Evolutionary conservation across 2,113 vertebrate genomes (phyloP).

Genomic region (Progne subis): DNA sequence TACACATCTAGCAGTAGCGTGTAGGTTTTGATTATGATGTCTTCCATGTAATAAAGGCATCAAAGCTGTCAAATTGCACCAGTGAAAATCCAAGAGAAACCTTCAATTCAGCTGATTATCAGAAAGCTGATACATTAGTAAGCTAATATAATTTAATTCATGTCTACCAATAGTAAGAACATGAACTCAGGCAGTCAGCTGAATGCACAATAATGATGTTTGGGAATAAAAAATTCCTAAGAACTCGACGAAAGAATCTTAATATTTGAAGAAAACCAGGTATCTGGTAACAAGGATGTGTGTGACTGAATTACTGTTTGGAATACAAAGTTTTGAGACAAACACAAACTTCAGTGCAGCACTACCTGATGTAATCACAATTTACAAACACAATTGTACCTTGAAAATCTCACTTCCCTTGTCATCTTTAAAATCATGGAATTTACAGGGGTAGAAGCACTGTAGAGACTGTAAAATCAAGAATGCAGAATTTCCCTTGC

Average conservation of each 20-base stretch:
- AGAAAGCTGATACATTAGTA: not conserved
- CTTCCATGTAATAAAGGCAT: not conserved
- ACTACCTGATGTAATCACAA: not conserved
- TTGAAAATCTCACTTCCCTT: not conserved
- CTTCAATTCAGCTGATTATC: not conserved
- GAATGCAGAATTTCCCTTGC: not conserved
- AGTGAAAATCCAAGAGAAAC: not conserved
- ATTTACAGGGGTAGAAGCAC: not conserved
- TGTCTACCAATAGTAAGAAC: not conserved
- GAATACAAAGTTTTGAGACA: not conserved
- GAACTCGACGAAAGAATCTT: not conserved
- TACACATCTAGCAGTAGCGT: not conserved
- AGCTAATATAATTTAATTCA: not conserved
- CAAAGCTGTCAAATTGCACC: not conserved
- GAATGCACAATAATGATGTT: not conserved
- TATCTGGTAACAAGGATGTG: fast-evolving
- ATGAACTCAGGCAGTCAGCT: not conserved
- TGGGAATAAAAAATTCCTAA: not conserved
- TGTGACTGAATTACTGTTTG: not conserved
- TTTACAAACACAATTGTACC: not conserved
- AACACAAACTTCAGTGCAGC: not conserved
- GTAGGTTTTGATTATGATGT: not conserved
- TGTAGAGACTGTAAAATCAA: not conserved
- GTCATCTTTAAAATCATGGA: not conserved
- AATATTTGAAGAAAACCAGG: not conserved